Conservation (phyloP, 2,888 invertebrate genomes). For the Eupithecia abbreviata region DNA sequence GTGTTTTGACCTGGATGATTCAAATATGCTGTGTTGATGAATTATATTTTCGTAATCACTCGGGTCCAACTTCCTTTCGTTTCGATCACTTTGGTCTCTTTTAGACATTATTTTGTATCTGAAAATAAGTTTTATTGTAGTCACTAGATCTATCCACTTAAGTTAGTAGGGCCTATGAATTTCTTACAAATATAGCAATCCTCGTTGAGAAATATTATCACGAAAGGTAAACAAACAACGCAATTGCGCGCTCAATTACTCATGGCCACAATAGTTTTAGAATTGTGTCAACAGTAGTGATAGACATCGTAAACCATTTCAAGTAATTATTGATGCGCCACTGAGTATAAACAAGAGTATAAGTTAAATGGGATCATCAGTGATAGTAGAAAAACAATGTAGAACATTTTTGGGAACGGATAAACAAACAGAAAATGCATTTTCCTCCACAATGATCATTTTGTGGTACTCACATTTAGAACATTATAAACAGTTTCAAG, state of each 20-base stretch:
- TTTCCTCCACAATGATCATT: constrained; percentile 42
- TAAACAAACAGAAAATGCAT: constrained; percentile 56
- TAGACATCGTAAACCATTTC: neutral
- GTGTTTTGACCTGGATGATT: constrained; percentile 72
- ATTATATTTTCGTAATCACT: constrained; percentile 80
- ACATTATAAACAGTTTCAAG: constrained; percentile 30
- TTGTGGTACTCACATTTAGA: constrained; percentile 34
- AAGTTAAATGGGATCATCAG: neutral
- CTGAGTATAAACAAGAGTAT: neutral
- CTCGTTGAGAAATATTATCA: constrained; percentile 46
- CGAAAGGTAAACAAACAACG: constrained; percentile 77
- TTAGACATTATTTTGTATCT: constrained; percentile 72
- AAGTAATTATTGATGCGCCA: constrained; percentile 28
- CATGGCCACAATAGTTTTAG: constrained; percentile 39
- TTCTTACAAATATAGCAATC: constrained; percentile 40
- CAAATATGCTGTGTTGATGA: constrained; percentile 80
- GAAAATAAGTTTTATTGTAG: constrained; percentile 38
- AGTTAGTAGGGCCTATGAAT: neutral
- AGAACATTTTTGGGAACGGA: constrained; percentile 33
- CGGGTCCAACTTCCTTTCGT: constrained; percentile 77
- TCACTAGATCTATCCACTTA: neutral
- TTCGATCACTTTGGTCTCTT: constrained; percentile 77
- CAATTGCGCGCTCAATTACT: constrained; percentile 69
- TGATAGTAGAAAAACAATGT: neutral
- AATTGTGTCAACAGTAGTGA: constrained; percentile 28